Percentiles rank a stretch among this genome's conserved stretches.
Evolutionary conservation across 2,113 vertebrate species (phyloP).

Genomic region (Syngnathoides biaculeatus): DNA sequence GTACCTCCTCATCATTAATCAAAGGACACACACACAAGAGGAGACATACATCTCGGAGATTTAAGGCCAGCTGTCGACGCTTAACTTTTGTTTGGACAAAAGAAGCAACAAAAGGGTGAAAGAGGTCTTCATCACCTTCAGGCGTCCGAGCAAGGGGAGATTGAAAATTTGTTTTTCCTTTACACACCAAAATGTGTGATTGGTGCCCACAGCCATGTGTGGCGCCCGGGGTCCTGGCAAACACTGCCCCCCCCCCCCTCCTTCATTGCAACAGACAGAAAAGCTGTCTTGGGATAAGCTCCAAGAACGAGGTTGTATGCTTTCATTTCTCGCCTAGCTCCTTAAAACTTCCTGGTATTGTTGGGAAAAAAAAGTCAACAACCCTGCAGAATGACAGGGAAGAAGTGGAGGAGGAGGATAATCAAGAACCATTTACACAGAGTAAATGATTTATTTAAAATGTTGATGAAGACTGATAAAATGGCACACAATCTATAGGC

Average conservation of each 20-base stretch:
- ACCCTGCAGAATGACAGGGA: constrained; percentile 29
- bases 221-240: constrained; percentile 39
- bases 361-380: constrained; percentile 50
- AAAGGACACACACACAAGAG: background rate
- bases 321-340: constrained; percentile 57
- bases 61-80: background rate
- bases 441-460: background rate
- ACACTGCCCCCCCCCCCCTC: constrained; percentile 40
- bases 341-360: constrained; percentile 40
- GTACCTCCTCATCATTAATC: constrained; percentile 18
- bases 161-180: constrained; percentile 61
- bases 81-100: constrained; percentile 1
- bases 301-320: constrained; percentile 55
- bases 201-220: constrained; percentile 27
- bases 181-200: constrained; percentile 34
- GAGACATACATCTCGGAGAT: background rate
- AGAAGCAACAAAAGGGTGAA: background rate
- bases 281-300: constrained; percentile 48
- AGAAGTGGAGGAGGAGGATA: background rate
- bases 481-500: background rate
- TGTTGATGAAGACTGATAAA: background rate
- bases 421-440: background rate
- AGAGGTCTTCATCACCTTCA: constrained; percentile 34
- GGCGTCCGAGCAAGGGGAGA: constrained; percentile 34
- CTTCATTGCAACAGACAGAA: constrained; percentile 60